Percentiles rank a stretch among this genome's conserved stretches.
phyloP scores from a whole-genome alignment of 1,140 invertebrate genomes.

The Heliconius nattereri region DNA sequence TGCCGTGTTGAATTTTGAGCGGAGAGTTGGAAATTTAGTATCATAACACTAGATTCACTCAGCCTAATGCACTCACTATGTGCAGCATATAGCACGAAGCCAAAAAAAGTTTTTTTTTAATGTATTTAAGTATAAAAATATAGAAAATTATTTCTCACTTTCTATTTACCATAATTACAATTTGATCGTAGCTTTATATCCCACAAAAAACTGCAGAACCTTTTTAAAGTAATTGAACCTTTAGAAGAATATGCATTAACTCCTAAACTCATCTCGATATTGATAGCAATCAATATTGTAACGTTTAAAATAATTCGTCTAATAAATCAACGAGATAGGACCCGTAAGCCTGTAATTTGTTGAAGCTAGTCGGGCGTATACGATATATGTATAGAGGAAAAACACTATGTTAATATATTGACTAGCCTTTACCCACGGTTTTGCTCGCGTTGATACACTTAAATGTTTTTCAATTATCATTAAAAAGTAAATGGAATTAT shows the following conservation, averaged over 20 bases:
- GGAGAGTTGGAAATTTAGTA: no score
- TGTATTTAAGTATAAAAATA: no score
- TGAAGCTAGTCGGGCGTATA: constrained; percentile 12
- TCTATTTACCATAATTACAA: no score
- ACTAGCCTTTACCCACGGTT: neutral
- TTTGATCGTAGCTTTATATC: no score
- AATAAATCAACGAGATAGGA: constrained; percentile 28
- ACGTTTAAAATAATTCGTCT: constrained; percentile 22
- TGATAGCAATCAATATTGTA: constrained; percentile 26
- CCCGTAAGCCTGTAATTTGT: constrained; percentile 29
- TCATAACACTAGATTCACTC: no score
- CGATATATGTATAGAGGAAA: constrained; percentile 11
- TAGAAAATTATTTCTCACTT: no score
- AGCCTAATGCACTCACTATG: no score
- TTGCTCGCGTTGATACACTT: neutral
- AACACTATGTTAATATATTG: neutral
- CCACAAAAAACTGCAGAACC: neutral
- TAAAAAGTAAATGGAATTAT: no score
- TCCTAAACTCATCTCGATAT: constrained; percentile 1
- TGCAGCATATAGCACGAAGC: no score
- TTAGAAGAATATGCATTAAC: neutral
- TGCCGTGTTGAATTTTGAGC: no score
- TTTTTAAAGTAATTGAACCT: neutral
- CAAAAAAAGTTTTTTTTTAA: no score
- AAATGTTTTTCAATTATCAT: no score